Percentiles rank a stretch among this genome's conserved stretches.
These are phyloP conservation scores for Standfussiana lucernea DNA, from an alignment of 2,888 invertebrate genomes.

Conservation along the genomic window DNA sequence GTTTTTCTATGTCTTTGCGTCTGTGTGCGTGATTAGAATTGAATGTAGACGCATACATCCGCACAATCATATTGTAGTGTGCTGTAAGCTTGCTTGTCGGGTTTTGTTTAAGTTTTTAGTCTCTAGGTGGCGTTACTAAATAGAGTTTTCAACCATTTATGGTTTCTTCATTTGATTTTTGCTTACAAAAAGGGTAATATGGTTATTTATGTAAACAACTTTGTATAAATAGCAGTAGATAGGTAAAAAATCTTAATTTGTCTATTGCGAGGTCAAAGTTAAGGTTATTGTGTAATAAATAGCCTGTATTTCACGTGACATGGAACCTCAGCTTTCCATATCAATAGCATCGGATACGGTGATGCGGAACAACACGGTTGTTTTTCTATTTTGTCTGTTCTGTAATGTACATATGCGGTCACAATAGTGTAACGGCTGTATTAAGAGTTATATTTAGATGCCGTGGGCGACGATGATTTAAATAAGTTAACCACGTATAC, in stretches of 20 bases:
- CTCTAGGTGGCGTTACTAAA: conserved; percentile 72
- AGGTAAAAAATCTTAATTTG: conserved; percentile 16
- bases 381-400: neutral
- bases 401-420: neutral
- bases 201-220: conserved; percentile 16
- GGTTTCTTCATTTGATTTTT: conserved; percentile 48
- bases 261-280: conserved; percentile 38
- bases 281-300: conserved; percentile 17
- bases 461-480: conserved; percentile 6
- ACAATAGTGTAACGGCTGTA: conserved; percentile 39
- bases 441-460: conserved; percentile 12
- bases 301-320: conserved; percentile 36
- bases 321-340: conserved; percentile 34
- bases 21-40: conserved; percentile 83
- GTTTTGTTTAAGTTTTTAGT: conserved; percentile 65
- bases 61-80: conserved; percentile 70
- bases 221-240: conserved; percentile 25
- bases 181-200: conserved; percentile 27
- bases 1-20: conserved; percentile 86
- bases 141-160: conserved; percentile 39
- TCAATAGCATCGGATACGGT: conserved; percentile 4
- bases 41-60: conserved; percentile 75
- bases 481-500: conserved; percentile 13
- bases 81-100: conserved; percentile 70
- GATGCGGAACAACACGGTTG: conserved; percentile 11